Conservation (phyloP, 2,797 vertebrate genomes). For the Dicrostonyx torquatus region DNA sequence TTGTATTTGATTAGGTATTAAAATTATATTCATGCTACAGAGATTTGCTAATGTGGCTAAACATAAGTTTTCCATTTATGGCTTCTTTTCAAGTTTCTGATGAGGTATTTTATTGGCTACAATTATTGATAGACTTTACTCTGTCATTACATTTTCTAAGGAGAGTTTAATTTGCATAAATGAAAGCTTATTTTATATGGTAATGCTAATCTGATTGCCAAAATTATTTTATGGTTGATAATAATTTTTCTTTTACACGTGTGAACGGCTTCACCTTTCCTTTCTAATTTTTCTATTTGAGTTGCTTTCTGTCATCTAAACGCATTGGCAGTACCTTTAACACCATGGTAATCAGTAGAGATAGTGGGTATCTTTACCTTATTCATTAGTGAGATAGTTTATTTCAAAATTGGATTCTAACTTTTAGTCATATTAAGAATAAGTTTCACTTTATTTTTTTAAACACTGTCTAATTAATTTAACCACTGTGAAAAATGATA, state of each 20-base stretch:
- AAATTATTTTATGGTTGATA: background rate
- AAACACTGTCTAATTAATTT: background rate
- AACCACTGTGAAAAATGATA: background rate
- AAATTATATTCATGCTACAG: constrained; percentile 28
- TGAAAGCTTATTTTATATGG: background rate
- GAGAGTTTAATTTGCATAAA: background rate
- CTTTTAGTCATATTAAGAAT: background rate
- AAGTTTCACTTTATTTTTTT: background rate
- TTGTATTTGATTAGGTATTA: background rate
- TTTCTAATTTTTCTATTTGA: background rate
- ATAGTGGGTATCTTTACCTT: background rate
- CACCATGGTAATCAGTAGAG: background rate
- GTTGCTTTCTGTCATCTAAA: background rate
- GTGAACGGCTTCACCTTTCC: background rate
- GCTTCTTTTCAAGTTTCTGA: background rate
- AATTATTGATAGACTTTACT: background rate
- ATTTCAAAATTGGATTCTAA: background rate
- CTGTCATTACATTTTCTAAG: background rate
- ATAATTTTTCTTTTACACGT: background rate
- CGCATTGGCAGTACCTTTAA: background rate
- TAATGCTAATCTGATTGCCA: background rate
- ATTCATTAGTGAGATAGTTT: background rate
- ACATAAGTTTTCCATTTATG: constrained; percentile 4
- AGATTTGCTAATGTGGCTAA: constrained; percentile 35
- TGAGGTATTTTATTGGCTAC: background rate